Percentiles rank a stretch among this genome's conserved stretches.
Evolutionary conservation across 2,797 vertebrate species (phyloP).

Genomic region (Miichthys miiuy): DNA sequence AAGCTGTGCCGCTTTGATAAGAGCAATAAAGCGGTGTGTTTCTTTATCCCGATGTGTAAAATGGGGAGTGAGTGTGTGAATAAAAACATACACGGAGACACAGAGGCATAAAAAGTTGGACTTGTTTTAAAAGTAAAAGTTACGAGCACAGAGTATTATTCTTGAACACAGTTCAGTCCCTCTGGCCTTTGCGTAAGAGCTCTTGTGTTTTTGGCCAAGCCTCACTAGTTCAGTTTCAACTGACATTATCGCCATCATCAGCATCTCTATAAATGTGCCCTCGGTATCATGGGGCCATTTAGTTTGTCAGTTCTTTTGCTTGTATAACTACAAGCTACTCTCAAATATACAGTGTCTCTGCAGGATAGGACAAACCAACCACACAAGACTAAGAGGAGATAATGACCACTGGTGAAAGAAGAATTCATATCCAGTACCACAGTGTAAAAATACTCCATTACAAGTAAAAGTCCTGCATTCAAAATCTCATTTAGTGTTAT

Average conservation of each 20-base stretch:
- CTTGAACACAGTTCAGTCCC: not conserved
- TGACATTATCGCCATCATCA: conserved; percentile 16
- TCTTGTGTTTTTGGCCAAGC: not conserved
- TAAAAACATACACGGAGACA: conserved; percentile 16
- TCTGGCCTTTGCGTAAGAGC: conserved; percentile 10
- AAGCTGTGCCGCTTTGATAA: conserved; percentile 47
- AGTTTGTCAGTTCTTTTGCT: conserved; percentile 11
- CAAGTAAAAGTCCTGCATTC: not conserved
- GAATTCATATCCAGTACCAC: not conserved
- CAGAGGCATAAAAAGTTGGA: conserved; percentile 17
- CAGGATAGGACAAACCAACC: conserved; percentile 8
- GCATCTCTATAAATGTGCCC: conserved; percentile 7
- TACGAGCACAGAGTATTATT: conserved; percentile 19
- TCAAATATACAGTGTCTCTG: conserved; percentile 27
- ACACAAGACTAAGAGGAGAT: conserved; percentile 29
- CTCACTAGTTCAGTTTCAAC: conserved; percentile 37
- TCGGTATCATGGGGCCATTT: conserved; percentile 9
- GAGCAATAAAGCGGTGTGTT: conserved; percentile 29
- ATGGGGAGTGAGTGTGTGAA: conserved; percentile 12
- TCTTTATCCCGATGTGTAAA: conserved; percentile 39
- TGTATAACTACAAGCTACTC: conserved; percentile 33
- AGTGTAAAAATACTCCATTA: not conserved
- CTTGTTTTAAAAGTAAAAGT: conserved; percentile 2
- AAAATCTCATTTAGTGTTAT: not conserved
- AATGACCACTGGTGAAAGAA: conserved; percentile 24